Conservation (phyloP, 2,797 vertebrate species). For the Capromys pilorides region DNA sequence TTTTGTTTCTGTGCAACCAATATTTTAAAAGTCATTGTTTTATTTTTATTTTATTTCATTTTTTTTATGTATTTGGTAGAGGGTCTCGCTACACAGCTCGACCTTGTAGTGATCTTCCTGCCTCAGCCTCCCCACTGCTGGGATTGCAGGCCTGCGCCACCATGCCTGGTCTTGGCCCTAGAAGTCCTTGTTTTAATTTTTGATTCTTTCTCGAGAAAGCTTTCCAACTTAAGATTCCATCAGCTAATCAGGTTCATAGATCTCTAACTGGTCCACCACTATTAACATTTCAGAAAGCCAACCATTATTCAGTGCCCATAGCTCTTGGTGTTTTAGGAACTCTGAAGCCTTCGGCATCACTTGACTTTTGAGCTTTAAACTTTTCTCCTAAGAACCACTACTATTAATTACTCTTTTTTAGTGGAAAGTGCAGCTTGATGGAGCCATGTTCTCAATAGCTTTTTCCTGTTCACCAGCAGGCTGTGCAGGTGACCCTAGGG, state of each 20-base stretch:
- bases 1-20: background rate
- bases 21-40: constrained; percentile 45
- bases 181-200: constrained; percentile 40
- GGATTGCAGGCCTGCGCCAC: no score
- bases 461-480: background rate
- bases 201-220: background rate
- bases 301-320: background rate
- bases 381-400: background rate
- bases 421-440: background rate
- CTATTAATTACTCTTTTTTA: background rate
- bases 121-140: no score
- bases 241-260: background rate
- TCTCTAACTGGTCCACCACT: background rate
- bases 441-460: background rate
- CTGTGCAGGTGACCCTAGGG: background rate
- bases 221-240: constrained; percentile 9
- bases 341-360: background rate
- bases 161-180: no score
- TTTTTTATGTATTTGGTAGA: no score
- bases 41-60: background rate
- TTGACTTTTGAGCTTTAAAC: background rate
- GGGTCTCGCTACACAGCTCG: no score
- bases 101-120: no score
- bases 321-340: background rate
- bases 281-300: background rate